Evolutionary conservation across 1,140 invertebrate species (phyloP), one percentile per base, ranked within the genome.

Genomic region (Schlechtendalia chinensis): DNA sequence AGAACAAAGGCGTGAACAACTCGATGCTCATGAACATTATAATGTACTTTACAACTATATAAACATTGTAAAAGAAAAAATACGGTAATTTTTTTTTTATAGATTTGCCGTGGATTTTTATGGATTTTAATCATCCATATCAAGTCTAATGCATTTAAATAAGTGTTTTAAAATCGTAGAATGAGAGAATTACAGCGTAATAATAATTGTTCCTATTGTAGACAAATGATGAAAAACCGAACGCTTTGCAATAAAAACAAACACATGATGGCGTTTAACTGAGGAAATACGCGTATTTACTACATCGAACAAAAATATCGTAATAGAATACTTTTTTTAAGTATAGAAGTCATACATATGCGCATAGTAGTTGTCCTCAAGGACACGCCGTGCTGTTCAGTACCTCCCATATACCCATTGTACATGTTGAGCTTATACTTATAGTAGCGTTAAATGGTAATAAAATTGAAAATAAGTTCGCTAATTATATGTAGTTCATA

Each of bases 381-480:
- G 63, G 63, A 67, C 63, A 45, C 19, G n/a, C 32, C 19, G 19
- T n/a, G 19, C 32, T 1, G 53, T 54, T 39, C 8, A 54, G 16
- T 19, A 19, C 19, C 32, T n/a, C n/a, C n/a, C n/a, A n/a, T n/a
- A n/a, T n/a, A n/a, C n/a, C n/a, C n/a, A n/a, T n/a, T n/a, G 32
- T 39, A 39, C 32, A 39, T 39, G 8, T 39, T 3, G 32, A 39
- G 3, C 2, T 6, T 32, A 10, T 32, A 39, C 19, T 24, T 12
- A 16, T 6, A 39, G 32, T 67, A 22, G 32, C 19, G 63, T 19
- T 39, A 67, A 39, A 50, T 50, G 14, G 14, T 8, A 50, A 67
- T 39, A 39, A n/a, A 22, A n/a, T 39, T n/a, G 63, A 67, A 29
- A 67, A 67, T 67, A 67, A 67, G 32, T 67, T 32, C n/a, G 63